A percentile compares a stretch with the other conserved stretches of the same genome.
phyloP scores from a whole-genome alignment of 2,113 vertebrate species.

The Bujurquina vittata region DNA sequence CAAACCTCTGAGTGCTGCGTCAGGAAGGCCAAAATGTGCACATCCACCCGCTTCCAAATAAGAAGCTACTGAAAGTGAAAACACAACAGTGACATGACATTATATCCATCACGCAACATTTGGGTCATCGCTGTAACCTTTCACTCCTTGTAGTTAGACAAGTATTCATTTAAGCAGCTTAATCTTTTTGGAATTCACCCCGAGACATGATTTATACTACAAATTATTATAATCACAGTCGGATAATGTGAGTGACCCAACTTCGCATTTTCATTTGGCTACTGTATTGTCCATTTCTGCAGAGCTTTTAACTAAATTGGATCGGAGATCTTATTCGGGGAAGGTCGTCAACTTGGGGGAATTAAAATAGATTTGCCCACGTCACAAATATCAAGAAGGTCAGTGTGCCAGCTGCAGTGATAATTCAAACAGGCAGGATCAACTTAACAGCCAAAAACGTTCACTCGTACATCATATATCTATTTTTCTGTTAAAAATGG shows the following conservation, averaged over 20 bases:
- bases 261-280: neutral
- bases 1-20: neutral
- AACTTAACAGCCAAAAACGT: neutral
- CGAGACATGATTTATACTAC: neutral
- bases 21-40: neutral
- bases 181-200: neutral
- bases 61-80: neutral
- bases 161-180: neutral
- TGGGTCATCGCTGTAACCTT: too few relatives aligned
- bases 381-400: neutral
- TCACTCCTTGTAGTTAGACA: neutral
- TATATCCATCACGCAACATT: neutral
- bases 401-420: neutral
- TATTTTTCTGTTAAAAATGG: neutral
- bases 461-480: neutral
- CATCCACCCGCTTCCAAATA: neutral
- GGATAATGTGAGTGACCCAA: neutral
- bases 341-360: neutral
- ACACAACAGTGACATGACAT: neutral
- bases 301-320: conserved; percentile 6
- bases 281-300: neutral
- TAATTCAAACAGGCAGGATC: neutral
- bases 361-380: neutral
- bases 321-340: neutral
- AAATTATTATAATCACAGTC: neutral